Conservation (phyloP, 1,140 invertebrate species). For the Drosophila tsacasi region DNA sequence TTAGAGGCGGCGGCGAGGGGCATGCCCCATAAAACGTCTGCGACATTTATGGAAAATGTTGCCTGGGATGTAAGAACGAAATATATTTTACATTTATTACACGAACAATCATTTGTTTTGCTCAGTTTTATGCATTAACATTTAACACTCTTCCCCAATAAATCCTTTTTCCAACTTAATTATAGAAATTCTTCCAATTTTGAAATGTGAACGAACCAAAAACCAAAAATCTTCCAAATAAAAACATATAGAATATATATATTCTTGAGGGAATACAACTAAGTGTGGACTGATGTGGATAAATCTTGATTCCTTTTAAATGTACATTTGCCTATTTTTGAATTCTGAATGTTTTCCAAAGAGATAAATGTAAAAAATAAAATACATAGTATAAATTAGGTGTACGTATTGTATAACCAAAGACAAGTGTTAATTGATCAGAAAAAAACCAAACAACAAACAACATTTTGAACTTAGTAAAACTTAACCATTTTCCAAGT, state of each 20-base stretch:
- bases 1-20: conserved; percentile 3
- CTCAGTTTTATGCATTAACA: not conserved
- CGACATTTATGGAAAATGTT: not conserved
- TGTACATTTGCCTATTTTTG: conserved; percentile 39
- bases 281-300: conserved; percentile 36
- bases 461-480: conserved; percentile 34
- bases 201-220: conserved; percentile 10
- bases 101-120: not conserved
- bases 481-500: conserved; percentile 26
- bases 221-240: conserved; percentile 20
- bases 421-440: conserved; percentile 30
- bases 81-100: not conserved
- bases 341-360: conserved; percentile 27
- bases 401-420: conserved; percentile 23
- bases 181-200: not conserved
- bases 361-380: conserved; percentile 24
- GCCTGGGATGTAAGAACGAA: not conserved
- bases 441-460: not conserved
- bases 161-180: not conserved
- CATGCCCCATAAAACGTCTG: not conserved
- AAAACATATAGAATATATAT: conserved; percentile 11
- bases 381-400: conserved; percentile 14
- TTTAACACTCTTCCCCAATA: not conserved
- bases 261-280: conserved; percentile 21
- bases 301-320: conserved; percentile 33